A percentile compares a stretch with the other conserved stretches of the same genome.
Conservation (phyloP, 2,113 vertebrate genomes). For the Microtus ochrogaster region DNA sequence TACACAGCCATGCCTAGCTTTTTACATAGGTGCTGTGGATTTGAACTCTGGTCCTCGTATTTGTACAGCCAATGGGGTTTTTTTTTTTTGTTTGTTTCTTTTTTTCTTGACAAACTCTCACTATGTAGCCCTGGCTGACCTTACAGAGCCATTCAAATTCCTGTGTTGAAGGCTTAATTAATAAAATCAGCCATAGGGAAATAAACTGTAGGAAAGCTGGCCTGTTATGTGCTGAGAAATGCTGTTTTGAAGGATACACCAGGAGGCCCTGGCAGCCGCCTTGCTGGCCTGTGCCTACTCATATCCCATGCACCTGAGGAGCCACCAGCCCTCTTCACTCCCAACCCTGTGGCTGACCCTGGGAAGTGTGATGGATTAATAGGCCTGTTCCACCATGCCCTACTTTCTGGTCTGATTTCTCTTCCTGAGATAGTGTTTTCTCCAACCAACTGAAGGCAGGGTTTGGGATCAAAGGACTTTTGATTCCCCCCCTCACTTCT, state of each 20-base stretch:
- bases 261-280: neutral
- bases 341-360: neutral
- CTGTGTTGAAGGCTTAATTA: neutral
- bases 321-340: neutral
- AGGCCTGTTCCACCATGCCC: neutral
- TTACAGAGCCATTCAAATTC: neutral
- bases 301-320: neutral
- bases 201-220: neutral
- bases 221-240: neutral
- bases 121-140: neutral
- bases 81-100: neutral
- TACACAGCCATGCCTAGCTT: neutral
- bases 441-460: neutral
- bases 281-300: neutral
- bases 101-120: neutral
- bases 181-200: neutral
- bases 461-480: neutral
- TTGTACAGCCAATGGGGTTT: neutral
- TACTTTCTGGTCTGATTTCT: neutral
- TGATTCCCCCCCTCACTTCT: neutral
- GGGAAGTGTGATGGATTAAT: neutral
- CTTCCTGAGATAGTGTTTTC: neutral
- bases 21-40: neutral
- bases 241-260: neutral
- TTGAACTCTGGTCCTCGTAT: neutral